Evolutionary conservation across 2,797 vertebrate species (phyloP), one percentile per base, ranked within the genome.

Genomic region (Clarias laeviceps): DNA sequence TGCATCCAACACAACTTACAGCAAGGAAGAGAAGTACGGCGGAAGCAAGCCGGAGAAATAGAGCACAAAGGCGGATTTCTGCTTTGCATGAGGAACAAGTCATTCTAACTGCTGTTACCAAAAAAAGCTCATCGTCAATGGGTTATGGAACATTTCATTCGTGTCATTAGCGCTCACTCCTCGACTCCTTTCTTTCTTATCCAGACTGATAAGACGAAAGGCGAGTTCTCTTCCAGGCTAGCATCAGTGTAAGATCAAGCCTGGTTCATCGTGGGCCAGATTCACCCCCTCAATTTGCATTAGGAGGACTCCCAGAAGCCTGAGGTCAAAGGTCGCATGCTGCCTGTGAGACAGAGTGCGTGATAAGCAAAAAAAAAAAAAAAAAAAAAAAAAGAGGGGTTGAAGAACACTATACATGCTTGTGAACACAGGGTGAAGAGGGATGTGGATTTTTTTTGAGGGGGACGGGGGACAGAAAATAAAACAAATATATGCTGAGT

Each of bases 261-360:
- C 73, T 22, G 73, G 72, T 18, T 54, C 45, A 54, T 45, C 45
- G 1, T 7, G 12, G n/a, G 76, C 37, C 77, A 32, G 57, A 59
- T 34, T 65, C 54, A 54, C 45, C 40, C 57, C 29, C 57, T 65
- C 79, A 40, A 85, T 66, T 66, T 82, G 61, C 32, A 65, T 80
- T 82, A 54, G 56, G n/a, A 81, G 29, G 34, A 80, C 84, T 54
- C 77, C 77, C 68, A 54, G 37, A 56, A 81, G 59, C 45, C 61
- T 66, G 5, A 27, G 68, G 84, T 54, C 84, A 82, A 74, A 82
- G 79, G 69, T 80, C 32, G 40, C 78, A 34, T 20, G 29, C 59
- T 73, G 45, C 29, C 78, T 69, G 34, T 2, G 27, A 81, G 22
- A 27, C 14, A 64, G 20, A 80, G 37, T 17, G 54, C 59, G 29